Conservation (phyloP, 2,113 vertebrate species). For the Struthidea cinerea region DNA sequence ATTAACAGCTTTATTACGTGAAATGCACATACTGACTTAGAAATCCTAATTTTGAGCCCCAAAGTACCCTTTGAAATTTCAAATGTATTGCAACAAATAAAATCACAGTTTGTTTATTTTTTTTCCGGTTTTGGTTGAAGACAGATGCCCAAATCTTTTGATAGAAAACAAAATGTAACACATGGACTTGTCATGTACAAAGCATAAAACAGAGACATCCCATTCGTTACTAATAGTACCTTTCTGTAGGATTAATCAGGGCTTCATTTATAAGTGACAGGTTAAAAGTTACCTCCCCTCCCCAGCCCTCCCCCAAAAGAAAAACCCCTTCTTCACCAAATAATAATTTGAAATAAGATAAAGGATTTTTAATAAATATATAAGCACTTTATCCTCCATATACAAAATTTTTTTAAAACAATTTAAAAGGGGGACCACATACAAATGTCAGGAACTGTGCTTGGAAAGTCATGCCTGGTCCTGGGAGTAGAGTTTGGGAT, state of each 20-base stretch:
- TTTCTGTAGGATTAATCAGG: constrained; percentile 64
- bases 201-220: constrained; percentile 73
- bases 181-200: constrained; percentile 70
- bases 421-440: constrained; percentile 74
- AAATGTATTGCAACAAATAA: constrained; percentile 82
- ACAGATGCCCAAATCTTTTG: constrained; percentile 72
- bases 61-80: constrained; percentile 91
- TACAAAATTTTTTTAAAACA: constrained; percentile 79
- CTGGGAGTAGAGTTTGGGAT: constrained; percentile 5
- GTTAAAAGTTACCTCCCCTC: constrained; percentile 48
- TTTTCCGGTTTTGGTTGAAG: constrained; percentile 79
- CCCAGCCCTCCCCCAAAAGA: constrained; percentile 58
- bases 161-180: constrained; percentile 73
- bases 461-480: constrained; percentile 66
- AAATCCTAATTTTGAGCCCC: constrained; percentile 83
- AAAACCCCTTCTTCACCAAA: constrained; percentile 74
- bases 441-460: constrained; percentile 72
- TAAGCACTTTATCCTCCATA: constrained; percentile 81
- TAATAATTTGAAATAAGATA: constrained; percentile 81
- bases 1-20: constrained; percentile 84
- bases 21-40: constrained; percentile 82
- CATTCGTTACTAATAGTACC: constrained; percentile 69
- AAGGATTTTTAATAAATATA: constrained; percentile 85
- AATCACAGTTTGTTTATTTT: constrained; percentile 74
- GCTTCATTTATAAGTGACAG: constrained; percentile 50